Conservation (phyloP, 2,797 vertebrate species). For the Myotis findleyi region DNA sequence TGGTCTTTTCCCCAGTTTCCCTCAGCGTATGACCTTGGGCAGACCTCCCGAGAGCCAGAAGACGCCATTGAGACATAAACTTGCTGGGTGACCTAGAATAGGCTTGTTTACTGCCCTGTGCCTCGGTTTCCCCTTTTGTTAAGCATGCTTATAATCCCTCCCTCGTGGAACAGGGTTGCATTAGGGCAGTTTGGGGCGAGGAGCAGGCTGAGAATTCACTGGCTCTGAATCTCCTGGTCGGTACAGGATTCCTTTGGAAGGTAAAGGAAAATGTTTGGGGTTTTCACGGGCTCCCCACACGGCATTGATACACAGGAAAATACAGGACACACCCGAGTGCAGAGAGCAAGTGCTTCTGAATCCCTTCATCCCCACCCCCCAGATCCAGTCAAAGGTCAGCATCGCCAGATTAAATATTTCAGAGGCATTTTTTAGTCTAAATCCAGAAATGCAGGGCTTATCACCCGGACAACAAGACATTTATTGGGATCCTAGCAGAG, state of each 20-base stretch:
- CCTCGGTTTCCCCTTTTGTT: constrained; percentile 48
- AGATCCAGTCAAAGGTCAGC: background rate
- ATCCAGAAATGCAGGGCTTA: constrained; percentile 69
- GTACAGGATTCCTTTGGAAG: background rate
- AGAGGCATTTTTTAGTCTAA: constrained; percentile 73
- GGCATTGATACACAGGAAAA: background rate
- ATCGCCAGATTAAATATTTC: constrained; percentile 66
- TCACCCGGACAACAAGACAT: constrained; percentile 65
- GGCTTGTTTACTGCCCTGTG: background rate
- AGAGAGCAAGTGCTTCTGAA: background rate
- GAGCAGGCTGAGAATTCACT: background rate
- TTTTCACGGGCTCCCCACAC: background rate
- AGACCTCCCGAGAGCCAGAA: background rate
- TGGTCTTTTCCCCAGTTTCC: background rate
- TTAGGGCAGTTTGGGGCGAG: background rate
- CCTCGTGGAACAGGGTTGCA: background rate
- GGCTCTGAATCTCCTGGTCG: background rate
- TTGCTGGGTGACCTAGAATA: background rate
- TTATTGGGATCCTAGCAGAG: background rate
- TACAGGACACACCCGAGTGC: background rate
- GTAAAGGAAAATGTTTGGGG: background rate
- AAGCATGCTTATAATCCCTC: background rate
- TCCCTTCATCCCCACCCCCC: background rate
- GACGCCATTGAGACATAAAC: background rate
- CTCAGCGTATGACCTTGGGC: background rate